Percentiles rank a stretch among this genome's conserved stretches.
These are phyloP conservation scores for Protobothrops mucrosquamatus DNA, from an alignment of 2,113 vertebrate species.

Conservation along the genomic window DNA sequence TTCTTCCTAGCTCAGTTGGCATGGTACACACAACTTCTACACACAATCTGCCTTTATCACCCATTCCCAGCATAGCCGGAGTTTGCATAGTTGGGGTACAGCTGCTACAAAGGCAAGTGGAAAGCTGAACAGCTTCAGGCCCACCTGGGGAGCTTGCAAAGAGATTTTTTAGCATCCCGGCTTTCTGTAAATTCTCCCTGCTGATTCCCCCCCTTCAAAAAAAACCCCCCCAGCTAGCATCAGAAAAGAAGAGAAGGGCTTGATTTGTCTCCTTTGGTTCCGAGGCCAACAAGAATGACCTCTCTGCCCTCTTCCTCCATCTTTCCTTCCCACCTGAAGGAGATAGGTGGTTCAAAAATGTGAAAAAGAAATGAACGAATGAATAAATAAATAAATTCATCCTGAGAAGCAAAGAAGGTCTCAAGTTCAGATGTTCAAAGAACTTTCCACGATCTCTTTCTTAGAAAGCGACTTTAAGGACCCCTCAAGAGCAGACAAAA, in stretches of 20 bases:
- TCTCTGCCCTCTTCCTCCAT: background rate
- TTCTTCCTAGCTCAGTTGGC: constrained; percentile 43
- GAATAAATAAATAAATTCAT: background rate
- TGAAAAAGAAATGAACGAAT: background rate
- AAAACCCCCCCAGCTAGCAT: background rate
- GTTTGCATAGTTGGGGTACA: constrained; percentile 1
- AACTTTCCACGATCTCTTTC: background rate
- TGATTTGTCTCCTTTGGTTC: background rate
- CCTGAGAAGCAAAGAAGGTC: background rate
- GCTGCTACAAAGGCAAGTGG: background rate
- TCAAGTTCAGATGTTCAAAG: background rate
- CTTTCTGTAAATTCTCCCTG: background rate
- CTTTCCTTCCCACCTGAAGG: background rate
- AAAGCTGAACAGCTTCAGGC: background rate
- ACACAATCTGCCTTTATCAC: constrained; percentile 25
- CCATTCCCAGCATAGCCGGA: background rate
- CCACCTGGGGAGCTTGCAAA: background rate
- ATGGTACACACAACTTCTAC: constrained; percentile 26
- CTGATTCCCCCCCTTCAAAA: background rate
- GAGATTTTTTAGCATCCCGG: background rate
- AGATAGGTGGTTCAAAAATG: background rate
- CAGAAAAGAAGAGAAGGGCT: background rate
- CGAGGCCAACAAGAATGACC: background rate
- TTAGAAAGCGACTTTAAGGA: background rate
- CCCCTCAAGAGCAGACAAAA: too few relatives aligned